Percentiles rank a stretch among this genome's conserved stretches.
Evolutionary conservation across 2,113 vertebrate genomes (phyloP).

Genomic region (Balaenoptera acutorostrata): DNA sequence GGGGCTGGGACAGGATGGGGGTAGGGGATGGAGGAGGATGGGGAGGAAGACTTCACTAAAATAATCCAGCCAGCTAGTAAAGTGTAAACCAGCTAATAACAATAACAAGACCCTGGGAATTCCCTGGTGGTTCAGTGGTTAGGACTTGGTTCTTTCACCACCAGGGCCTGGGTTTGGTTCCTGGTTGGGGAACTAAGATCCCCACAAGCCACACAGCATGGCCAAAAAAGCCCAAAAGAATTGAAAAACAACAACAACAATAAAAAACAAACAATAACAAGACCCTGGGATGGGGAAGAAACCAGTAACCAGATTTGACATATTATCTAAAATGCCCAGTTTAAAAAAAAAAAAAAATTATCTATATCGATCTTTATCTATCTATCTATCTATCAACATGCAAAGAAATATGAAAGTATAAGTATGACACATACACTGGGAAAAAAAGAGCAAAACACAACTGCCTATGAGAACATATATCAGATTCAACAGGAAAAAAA

Average conservation of each 20-base stretch:
- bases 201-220: too few relatives aligned
- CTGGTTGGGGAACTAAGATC: too few relatives aligned
- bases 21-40: fast-evolving
- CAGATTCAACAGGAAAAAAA: neutral
- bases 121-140: too few relatives aligned
- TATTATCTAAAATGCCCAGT: neutral
- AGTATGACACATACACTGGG: neutral
- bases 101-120: too few relatives aligned
- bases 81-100: neutral
- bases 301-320: neutral
- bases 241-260: too few relatives aligned
- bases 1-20: neutral
- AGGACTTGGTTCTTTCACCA: too few relatives aligned
- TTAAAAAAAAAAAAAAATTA: neutral
- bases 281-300: neutral
- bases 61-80: neutral
- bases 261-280: too few relatives aligned
- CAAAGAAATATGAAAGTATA: neutral
- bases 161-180: too few relatives aligned
- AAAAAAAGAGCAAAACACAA: neutral
- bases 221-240: too few relatives aligned
- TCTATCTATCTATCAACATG: neutral
- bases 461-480: neutral
- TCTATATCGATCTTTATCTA: neutral
- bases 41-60: neutral